Base-by-base conservation (phyloP, 2,113 vertebrate genomes). In the Merops nubicus region DNA sequence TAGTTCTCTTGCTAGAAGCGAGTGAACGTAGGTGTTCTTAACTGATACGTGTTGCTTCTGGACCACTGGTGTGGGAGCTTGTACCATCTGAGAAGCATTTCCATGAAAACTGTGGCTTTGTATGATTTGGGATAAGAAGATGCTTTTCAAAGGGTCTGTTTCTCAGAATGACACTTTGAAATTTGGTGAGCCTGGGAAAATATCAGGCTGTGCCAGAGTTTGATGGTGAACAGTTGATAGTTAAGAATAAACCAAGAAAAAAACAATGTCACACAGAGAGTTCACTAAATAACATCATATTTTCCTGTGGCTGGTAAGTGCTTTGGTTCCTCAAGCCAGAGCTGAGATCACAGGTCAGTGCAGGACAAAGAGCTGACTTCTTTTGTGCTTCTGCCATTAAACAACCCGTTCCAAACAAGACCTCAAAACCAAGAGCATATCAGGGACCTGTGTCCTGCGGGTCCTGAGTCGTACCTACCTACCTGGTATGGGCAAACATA, bases 221-320 rank as follows among this genome's bases (percentile, higher is more conserved):
- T 43, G 33, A 13, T 74, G 29, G 26, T 50, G 38, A 80, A 47
- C 6, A 26, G 23, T 12, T 65, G 38, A 33, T 43, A 42, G 68
- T 33, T 77, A 53, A 84, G 13, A 88, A 70, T 53, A 86, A 84
- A 84, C 20, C 3, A 70, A 74, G 23, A 28, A 83, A 68, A 72
- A 34, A 53, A 33, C 2, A 8, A 8, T 15, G 3, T 23, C 0
- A 0, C 11, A 26, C 67, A 11, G 5, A 48, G 21, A 88, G 48
- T 65, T 79, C 28, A 18, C 5, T 62, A 43, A 65, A 74, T 19
- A 47, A 8, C 4, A 4, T 11, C 22, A 48, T 19, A 25, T 59
- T 53, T 65, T 74, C 47, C 26, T 70, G 4, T 83, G 2, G 9
- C 38, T 77, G 17, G 8, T 53, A 38, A 77, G 47, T n/a, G 33